Percentiles rank a stretch among this genome's conserved stretches.
Evolutionary conservation across 2,113 vertebrate species (phyloP).

Genomic region (Callochromis pleurospilus): DNA sequence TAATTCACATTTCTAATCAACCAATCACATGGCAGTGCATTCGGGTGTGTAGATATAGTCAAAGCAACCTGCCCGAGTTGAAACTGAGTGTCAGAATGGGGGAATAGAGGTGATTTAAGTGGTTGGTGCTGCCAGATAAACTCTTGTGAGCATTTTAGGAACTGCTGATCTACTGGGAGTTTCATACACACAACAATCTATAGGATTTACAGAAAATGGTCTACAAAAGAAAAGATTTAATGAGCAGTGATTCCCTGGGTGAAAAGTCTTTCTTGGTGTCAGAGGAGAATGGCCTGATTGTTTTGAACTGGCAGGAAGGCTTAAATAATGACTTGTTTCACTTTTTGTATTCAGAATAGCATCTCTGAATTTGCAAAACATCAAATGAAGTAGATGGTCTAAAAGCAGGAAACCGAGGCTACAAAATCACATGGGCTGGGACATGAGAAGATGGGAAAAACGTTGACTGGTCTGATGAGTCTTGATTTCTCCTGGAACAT

Average conservation of each 20-base stretch:
- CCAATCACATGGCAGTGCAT: background rate
- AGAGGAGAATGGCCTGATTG: background rate
- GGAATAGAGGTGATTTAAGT: background rate
- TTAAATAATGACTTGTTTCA: background rate
- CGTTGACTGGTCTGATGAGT: background rate
- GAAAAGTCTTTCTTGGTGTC: background rate
- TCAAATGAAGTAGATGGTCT: background rate
- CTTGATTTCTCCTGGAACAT: background rate
- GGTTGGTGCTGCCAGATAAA: background rate
- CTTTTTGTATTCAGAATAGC: background rate
- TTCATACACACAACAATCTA: background rate
- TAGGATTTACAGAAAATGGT: background rate
- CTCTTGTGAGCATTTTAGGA: background rate
- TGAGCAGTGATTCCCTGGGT: background rate
- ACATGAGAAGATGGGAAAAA: background rate
- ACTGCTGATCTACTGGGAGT: background rate
- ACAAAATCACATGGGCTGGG: background rate
- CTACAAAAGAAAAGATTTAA: background rate
- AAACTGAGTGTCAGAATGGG: background rate
- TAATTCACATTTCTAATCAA: background rate
- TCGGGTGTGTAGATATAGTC: background rate
- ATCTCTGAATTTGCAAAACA: background rate
- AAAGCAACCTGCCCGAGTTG: rapidly evolving
- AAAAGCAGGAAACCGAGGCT: background rate
- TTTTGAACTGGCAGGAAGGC: background rate